Evolutionary conservation across 2,113 vertebrate genomes (phyloP).

Genomic region (Pithys albifrons): DNA sequence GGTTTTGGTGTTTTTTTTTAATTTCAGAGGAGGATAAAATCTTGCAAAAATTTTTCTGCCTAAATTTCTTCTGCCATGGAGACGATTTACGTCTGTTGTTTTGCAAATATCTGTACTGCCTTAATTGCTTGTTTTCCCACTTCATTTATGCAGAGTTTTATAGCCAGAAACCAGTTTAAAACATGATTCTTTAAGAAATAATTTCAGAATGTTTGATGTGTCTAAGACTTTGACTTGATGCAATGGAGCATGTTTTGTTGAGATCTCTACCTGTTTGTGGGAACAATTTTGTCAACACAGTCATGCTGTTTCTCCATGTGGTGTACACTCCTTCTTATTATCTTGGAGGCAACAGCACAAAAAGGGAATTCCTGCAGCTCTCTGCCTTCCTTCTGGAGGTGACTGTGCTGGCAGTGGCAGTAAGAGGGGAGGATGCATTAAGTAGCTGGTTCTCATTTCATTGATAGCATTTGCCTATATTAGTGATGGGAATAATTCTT

Average conservation of each 20-base stretch:
- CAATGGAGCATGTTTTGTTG: neutral
- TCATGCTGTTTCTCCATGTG: neutral
- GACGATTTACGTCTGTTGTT: neutral
- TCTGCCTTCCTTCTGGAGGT: neutral
- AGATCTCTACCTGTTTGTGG: neutral
- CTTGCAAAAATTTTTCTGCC: neutral
- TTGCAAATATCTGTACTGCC: neutral
- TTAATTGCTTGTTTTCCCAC: neutral
- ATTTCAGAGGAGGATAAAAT: neutral
- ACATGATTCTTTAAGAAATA: neutral
- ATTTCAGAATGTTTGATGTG: neutral
- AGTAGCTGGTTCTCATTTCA: neutral
- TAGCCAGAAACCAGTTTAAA: neutral
- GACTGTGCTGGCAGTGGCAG: rapidly evolving
- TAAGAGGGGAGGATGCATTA: neutral
- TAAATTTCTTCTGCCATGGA: neutral
- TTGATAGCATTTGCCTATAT: neutral
- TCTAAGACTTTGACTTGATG: neutral
- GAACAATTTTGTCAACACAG: neutral
- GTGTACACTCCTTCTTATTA: neutral
- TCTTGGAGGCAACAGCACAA: neutral
- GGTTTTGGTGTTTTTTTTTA: neutral
- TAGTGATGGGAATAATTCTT: neutral
- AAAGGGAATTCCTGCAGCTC: neutral
- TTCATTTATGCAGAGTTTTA: neutral